Conservation (phyloP, 2,797 vertebrate species). For the Pelodytes ibericus region DNA sequence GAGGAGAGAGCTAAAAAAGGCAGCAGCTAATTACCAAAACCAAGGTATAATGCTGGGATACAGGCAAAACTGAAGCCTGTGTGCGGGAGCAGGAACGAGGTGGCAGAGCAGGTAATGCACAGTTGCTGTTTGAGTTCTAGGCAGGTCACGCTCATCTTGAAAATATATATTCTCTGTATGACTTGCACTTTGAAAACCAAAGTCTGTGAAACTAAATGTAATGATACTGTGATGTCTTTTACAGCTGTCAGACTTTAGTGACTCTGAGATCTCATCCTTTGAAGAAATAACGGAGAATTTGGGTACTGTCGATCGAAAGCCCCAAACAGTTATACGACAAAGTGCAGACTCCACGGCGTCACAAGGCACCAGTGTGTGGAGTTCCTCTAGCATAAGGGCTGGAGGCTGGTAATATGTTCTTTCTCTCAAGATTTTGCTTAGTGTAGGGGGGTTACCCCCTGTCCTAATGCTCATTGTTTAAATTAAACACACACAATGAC, state of each 20-base stretch:
- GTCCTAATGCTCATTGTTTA: too few species aligned
- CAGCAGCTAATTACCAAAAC: too few species aligned
- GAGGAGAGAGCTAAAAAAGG: too few species aligned
- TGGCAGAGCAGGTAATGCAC: too few species aligned
- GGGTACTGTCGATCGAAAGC: slow-evolving; percentile 43
- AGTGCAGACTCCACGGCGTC: slow-evolving; percentile 57
- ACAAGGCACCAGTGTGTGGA: slow-evolving; percentile 62
- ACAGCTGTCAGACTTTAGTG: slow-evolving; percentile 61
- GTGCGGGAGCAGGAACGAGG: too few species aligned
- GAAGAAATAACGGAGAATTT: slow-evolving; percentile 64
- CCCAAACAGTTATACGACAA: slow-evolving; percentile 38
- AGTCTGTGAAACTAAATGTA: neutral
- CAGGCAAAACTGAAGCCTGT: too few species aligned
- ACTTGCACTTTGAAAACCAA: neutral
- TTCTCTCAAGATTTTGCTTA: too few species aligned
- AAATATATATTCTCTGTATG: neutral
- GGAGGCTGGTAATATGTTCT: slow-evolving; percentile 67
- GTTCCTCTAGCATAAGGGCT: slow-evolving; percentile 55
- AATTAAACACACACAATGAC: too few species aligned
- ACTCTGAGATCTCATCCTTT: slow-evolving; percentile 68
- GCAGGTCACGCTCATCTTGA: too few species aligned
- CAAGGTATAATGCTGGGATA: too few species aligned
- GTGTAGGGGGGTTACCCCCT: too few species aligned
- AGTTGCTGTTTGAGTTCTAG: too few species aligned
- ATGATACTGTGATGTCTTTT: slow-evolving; percentile 1